Evolutionary conservation across 2,113 vertebrate genomes (phyloP).

Genomic region (Ia io): DNA sequence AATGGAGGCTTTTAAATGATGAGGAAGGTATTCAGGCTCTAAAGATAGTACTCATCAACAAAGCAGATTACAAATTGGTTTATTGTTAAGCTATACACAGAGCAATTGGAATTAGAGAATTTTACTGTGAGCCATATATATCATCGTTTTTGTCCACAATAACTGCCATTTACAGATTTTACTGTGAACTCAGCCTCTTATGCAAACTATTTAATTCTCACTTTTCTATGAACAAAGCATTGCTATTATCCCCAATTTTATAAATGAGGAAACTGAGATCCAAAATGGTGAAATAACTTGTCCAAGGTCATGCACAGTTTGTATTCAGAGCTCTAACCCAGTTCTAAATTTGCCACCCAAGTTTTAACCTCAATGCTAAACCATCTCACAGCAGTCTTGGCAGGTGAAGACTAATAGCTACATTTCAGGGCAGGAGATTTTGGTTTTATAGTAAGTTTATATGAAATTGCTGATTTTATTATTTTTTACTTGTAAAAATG

Average conservation of each 20-base stretch:
- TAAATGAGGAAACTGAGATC: neutral
- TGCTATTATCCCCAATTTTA: neutral
- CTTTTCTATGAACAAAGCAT: neutral
- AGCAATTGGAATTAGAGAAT: conserved; percentile 7
- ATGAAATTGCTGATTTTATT: neutral
- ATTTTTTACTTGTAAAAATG: neutral
- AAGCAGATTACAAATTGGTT: neutral
- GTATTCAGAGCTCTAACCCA: neutral
- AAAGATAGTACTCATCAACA: neutral
- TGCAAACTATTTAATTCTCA: neutral
- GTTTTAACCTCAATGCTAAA: neutral
- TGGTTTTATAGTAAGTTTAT: neutral
- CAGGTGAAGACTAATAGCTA: neutral
- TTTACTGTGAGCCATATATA: neutral
- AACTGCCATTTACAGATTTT: neutral
- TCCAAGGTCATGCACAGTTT: neutral
- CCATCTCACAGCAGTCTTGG: neutral
- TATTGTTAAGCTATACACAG: neutral
- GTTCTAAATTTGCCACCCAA: neutral
- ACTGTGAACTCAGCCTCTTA: neutral
- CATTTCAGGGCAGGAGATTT: neutral
- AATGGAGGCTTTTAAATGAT: neutral
- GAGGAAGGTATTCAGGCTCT: neutral
- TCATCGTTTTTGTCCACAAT: neutral
- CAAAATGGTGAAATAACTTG: neutral